phyloP scores from a whole-genome alignment of 2,888 invertebrate genomes.

The Sminthurinus aureus region DNA sequence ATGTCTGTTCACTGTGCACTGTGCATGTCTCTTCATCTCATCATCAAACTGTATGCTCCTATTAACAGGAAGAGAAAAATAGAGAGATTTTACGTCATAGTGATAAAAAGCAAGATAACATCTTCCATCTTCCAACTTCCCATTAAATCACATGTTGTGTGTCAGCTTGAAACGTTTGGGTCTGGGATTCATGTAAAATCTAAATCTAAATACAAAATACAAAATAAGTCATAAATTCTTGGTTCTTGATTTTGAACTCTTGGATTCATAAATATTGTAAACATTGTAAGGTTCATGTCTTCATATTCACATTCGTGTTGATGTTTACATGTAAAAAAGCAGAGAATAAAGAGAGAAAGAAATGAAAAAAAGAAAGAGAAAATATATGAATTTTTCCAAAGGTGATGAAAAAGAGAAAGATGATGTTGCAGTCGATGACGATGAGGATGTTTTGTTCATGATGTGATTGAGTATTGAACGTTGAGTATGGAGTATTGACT shows the following conservation, averaged over 20 bases:
- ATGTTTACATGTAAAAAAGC: not conserved
- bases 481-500: slow-evolving; percentile 45
- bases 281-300: not conserved
- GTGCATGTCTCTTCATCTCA: not conserved
- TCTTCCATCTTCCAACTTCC: too few relatives aligned
- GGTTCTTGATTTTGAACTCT: not conserved
- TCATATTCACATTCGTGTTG: not conserved
- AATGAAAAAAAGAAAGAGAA: not conserved
- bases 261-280: not conserved
- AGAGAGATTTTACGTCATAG: too few relatives aligned
- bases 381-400: not conserved
- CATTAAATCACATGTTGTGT: not conserved
- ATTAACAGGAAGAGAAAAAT: too few relatives aligned
- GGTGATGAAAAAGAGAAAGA: not conserved
- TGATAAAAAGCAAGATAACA: too few relatives aligned
- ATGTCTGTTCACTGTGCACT: not conserved
- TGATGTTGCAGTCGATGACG: slow-evolving; percentile 30
- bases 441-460: too few relatives aligned
- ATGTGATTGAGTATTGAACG: not conserved
- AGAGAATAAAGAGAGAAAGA: not conserved
- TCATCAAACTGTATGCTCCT: not conserved
- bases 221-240: not conserved
- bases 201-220: not conserved
- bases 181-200: too few relatives aligned
- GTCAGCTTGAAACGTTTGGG: not conserved